Percentiles rank a stretch among this genome's conserved stretches.
phyloP scores from a whole-genome alignment of 2,113 vertebrate species.

The Trinectes maculatus region DNA sequence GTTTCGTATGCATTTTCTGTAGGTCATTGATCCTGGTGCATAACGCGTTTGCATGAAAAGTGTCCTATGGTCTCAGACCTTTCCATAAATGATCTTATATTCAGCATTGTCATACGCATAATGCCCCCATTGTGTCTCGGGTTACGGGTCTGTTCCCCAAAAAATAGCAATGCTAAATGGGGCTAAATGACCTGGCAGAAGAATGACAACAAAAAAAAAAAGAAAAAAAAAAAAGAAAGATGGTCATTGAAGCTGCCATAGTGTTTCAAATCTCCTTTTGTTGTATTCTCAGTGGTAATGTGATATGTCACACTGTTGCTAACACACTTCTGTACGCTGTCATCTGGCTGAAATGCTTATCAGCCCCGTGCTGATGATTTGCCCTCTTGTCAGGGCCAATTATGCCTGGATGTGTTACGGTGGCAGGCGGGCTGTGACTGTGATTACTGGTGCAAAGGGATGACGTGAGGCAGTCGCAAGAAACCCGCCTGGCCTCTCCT shows the following conservation, averaged over 20 bases:
- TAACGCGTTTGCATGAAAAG: background rate
- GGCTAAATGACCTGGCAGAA: slow-evolving; percentile 89
- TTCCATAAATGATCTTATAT: slow-evolving; percentile 41
- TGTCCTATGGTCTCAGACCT: slow-evolving; percentile 20
- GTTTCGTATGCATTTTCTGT: background rate
- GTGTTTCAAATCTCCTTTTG: slow-evolving; percentile 94
- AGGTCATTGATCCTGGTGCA: background rate
- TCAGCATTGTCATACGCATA: slow-evolving; percentile 37
- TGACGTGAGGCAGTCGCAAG: slow-evolving; percentile 57
- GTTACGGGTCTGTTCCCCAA: slow-evolving; percentile 86
- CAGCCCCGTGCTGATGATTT: slow-evolving; percentile 94
- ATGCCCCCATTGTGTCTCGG: slow-evolving; percentile 56
- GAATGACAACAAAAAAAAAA: too few relatives aligned
- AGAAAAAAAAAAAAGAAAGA: too few relatives aligned
- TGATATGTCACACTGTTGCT: slow-evolving; percentile 93
- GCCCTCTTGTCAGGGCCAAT: slow-evolving; percentile 98
- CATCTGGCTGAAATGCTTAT: slow-evolving; percentile 99
- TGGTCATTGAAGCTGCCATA: slow-evolving; percentile 91
- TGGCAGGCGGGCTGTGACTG: slow-evolving; percentile 81
- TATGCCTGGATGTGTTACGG: slow-evolving; percentile 91
- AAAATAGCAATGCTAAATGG: slow-evolving; percentile 90
- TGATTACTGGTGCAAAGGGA: slow-evolving; percentile 67
- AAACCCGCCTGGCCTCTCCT: slow-evolving; percentile 46
- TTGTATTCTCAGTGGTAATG: slow-evolving; percentile 99
- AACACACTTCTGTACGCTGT: slow-evolving; percentile 96